Evolutionary conservation across 2,113 vertebrate genomes (phyloP), one percentile per base, ranked within the genome.

Genomic region (Galeopterus variegatus): DNA sequence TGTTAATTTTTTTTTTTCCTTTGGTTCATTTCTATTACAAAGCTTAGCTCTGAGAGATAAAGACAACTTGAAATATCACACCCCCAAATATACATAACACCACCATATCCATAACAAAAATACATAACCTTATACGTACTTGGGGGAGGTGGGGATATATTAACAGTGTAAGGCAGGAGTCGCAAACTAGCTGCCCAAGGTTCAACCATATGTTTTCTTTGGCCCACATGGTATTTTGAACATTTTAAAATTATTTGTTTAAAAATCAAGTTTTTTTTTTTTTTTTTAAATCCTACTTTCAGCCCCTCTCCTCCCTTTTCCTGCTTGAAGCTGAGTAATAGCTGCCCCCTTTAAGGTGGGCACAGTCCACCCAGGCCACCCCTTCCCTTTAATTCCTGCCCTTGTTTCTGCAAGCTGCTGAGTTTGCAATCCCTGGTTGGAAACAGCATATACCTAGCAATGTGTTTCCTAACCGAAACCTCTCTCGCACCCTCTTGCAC

Each of bases 21-120:
- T 81, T 36, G 75, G 48, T 77, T 95, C 96, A n/a, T 83, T 96
- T 82, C 90, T 96, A 97, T 73, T 95, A 72, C 92, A 93, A 97
- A 97, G 76, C 72, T 98, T 97, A 96, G 76, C 62, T 97, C 70
- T 88, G 90, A 96, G 81, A 88, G 9, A 97, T 60, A 87, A 81
- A 95, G 28, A 73, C 77, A 58, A 96, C 54, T 41, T 92, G 23
- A 94, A 88, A 69, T 60, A 93, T 60, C 36, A 62, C 19, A 70
- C 67, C 90, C 69, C 87, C 76, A 80, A 81, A 56, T 73, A 85
- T 26, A 56, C 69, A 88, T 88, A 88, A 92, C 18, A 92, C 56
- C 48, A 76, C 50, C n/a, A 18, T 58, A 31, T 50, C 86, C 64
- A 33, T 18, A 84, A 86, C 58, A 76, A 89, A 92, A 92, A 84